Evolutionary conservation across 2,888 invertebrate species (phyloP), one percentile per base, ranked within the genome.

Genomic region (Caenorhabditis sinica): DNA sequence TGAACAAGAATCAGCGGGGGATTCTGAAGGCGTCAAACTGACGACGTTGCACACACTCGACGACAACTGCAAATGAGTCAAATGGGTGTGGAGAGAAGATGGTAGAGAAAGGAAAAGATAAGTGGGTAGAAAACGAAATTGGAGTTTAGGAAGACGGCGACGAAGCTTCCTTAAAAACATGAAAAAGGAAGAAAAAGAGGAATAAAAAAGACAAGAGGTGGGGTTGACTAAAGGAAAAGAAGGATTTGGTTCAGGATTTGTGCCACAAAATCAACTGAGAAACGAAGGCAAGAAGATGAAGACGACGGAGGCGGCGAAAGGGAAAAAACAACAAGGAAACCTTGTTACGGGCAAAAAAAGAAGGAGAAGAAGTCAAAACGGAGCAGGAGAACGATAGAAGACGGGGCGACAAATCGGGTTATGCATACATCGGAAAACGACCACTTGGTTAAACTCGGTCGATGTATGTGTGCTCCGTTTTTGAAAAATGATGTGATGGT

Each of bases 391-490:
- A 72, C 65, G 65, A 79, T 71, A 68, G 51, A 68, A 68, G 68
- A 65, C 63, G 2, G 65, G 61, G 40, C 69, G 71, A 71, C 79
- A 79, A 79, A 79, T 79, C 79, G 79, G 79, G 79, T 79, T 79
- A 79, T 79, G 51, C 71, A 79, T 71, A 72, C 79, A 71, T 79
- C 58, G 71, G 53, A 65, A 71, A 71, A 65, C 71, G 79, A 51
- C 66, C 63, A 66, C 63, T 65, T 61, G 61, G 49, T 68, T 68
- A 68, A 53, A 30, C 72, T 69, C 58, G 40, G 25, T 9, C 17
- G 25, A 36, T 5, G 43, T 33, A 53, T 56, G 11, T 28, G 56
- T 28, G 56, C 17, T 25, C 25, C 28, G 33, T 71, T 71, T 71
- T 71, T 43, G 13, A 43, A 66, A 53, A 66, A 58, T 65, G 76